phyloP scores from a whole-genome alignment of 2,797 vertebrate species.

The Brachymystax lenok region DNA sequence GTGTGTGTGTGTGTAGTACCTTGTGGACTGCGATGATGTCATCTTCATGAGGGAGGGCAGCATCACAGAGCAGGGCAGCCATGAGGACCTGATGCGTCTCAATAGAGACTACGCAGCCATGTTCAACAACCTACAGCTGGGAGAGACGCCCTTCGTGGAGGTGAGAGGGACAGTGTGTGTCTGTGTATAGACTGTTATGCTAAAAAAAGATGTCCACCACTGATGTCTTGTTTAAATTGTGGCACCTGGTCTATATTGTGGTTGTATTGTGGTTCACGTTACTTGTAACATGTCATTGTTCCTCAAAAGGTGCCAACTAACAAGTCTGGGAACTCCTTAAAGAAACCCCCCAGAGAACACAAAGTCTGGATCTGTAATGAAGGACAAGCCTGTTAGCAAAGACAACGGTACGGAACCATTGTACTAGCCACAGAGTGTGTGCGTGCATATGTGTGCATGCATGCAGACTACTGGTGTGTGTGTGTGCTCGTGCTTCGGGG shows the following conservation, averaged over 20 bases:
- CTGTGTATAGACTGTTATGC: neutral
- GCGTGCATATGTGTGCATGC: neutral
- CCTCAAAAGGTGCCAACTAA: constrained; percentile 79
- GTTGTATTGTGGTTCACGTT: neutral
- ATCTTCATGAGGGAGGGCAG: constrained; percentile 91
- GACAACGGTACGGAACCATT: constrained; percentile 75
- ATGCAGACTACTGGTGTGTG: neutral
- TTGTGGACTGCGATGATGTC: constrained; percentile 91
- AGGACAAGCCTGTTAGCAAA: constrained; percentile 79
- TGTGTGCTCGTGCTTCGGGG: no score
- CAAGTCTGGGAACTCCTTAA: constrained; percentile 82
- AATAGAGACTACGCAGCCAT: constrained; percentile 90
- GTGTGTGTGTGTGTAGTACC: constrained; percentile 74
- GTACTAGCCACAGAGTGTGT: neutral
- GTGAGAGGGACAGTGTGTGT: constrained; percentile 49
- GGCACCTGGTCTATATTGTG: no score
- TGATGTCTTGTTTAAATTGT: no score
- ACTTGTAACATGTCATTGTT: neutral
- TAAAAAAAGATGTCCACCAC: no score
- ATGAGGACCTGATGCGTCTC: constrained; percentile 88
- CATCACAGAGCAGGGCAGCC: constrained; percentile 86
- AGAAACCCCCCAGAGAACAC: constrained; percentile 84
- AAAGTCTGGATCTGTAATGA: constrained; percentile 88
- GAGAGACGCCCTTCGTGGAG: constrained; percentile 87
- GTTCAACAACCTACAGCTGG: constrained; percentile 89